Evolutionary conservation across 2,113 vertebrate genomes (phyloP), one percentile per base, ranked within the genome.

Genomic region (Calidris pugnax): DNA sequence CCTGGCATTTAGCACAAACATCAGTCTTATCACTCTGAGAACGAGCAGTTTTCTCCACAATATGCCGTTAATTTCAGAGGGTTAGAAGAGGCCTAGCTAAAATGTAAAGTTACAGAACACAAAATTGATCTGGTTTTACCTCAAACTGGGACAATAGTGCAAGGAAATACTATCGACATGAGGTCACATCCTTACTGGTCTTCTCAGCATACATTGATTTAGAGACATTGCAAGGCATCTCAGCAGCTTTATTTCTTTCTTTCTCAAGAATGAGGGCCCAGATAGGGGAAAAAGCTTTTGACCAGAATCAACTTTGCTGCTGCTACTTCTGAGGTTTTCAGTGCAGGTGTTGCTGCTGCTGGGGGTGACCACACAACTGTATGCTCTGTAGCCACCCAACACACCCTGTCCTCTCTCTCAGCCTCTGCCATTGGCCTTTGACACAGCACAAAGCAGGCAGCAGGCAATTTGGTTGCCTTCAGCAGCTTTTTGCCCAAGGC

Each of bases 331-430:
- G 57, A 50, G 26, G 28, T 53, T 74, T 67, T 57, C 51, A 45
- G 55, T 30, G 48, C 14, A 59, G 5, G 22, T 45, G 2, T 41
- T 75, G 9, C 17, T 67, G 7, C 60, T 92, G 47, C 27, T 33
- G 19, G 4, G 27, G 9, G 3, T n/a, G 12, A 41, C 9, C 21
- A 5, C 1, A 4, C 4, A 71, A 14, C 14, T 19, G 2, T 6
- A 27, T 1, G 2, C 7, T 45, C 43, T 50, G 24, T 24, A 87
- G 18, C 19, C 19, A 9, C 19, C 32, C 78, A 67, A 5, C 24
- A 82, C 37, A 48, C 10, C 7, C 9, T 51, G 39, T 35, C 22
- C 11, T 37, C 24, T 33, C 13, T 72, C 53, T 68, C 53, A 67
- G 32, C 20, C 39, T 19, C 39, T 67, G 15, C n/a, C 39, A 45